A percentile compares a stretch with the other conserved stretches of the same genome.
These are phyloP conservation scores for Channa maculata DNA, from an alignment of 2,113 vertebrate genomes.

Conservation along the genomic window DNA sequence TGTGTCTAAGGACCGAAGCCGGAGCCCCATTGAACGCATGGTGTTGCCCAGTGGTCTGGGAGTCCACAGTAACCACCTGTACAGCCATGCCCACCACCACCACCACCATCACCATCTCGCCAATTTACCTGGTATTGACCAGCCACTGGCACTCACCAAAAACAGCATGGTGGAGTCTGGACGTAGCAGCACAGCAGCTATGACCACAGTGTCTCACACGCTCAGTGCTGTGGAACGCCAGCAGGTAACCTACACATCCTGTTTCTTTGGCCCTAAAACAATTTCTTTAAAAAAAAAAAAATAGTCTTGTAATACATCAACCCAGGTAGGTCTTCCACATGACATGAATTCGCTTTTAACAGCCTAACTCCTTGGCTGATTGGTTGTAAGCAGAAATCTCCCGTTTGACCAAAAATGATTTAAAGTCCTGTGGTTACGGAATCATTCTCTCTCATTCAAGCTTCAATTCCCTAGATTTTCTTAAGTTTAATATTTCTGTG, in stretches of 20 bases:
- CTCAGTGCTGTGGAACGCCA: slow-evolving; percentile 91
- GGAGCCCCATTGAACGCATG: slow-evolving; percentile 92
- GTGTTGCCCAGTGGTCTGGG: slow-evolving; percentile 85
- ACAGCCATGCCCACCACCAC: slow-evolving; percentile 83
- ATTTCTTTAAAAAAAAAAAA: slow-evolving; percentile 10
- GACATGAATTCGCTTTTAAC: slow-evolving; percentile 31
- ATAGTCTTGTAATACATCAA: slow-evolving; percentile 26
- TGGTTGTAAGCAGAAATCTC: slow-evolving; percentile 13
- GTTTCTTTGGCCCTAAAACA: not conserved
- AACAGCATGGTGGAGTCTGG: slow-evolving; percentile 89
- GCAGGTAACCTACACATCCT: slow-evolving; percentile 85
- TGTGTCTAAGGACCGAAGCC: slow-evolving; percentile 88
- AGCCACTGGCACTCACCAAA: slow-evolving; percentile 98
- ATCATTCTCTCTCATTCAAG: slow-evolving; percentile 13
- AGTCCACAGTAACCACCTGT: slow-evolving; percentile 89
- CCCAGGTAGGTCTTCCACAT: slow-evolving; percentile 3
- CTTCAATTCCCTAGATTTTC: not conserved
- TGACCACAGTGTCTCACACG: slow-evolving; percentile 78
- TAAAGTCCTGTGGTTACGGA: slow-evolving; percentile 27
- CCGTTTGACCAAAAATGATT: slow-evolving; percentile 20
- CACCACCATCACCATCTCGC: slow-evolving; percentile 86
- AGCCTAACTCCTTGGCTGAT: slow-evolving; percentile 3
- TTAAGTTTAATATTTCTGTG: not conserved
- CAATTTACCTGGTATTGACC: slow-evolving; percentile 90
- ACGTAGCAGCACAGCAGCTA: slow-evolving; percentile 78